Evolutionary conservation across 2,797 vertebrate genomes (phyloP), one percentile per base, ranked within the genome.

Genomic region (Adelosebastes latens): DNA sequence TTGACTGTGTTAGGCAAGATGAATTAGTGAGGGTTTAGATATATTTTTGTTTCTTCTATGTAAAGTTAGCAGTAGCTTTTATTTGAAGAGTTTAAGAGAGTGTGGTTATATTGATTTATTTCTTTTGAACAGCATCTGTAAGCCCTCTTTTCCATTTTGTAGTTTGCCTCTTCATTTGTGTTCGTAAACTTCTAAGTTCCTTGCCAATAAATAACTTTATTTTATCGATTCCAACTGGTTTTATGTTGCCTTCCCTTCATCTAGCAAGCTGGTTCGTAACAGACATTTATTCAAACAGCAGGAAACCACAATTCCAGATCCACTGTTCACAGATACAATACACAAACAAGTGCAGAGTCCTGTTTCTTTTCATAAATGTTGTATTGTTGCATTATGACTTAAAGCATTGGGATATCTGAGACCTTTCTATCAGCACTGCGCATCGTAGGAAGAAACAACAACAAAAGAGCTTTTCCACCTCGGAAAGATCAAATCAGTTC

Each of bases 401-500:
- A 72, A 49, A 75, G 53, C 59, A 20, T 3, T 12, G 27, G 64
- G 58, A 77, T 46, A 75, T 68, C 52, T 31, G 42, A 74, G 24
- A 72, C 34, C 22, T 64, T 64, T 82, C 16, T 55, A 62, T 75
- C 53, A 72, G 29, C 55, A 18, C 16, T 46, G 18, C 6, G 16
- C 42, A 46, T 46, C 16, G 16, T 46, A 46, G n/a, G 16, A 67
- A 29, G 61, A 74, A 16, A 83, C 5, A 36, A 69, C 31, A 79
- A 67, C 49, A 59, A 67, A 73, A 69, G 25, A 61, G 46, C 56
- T 73, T 88, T 72, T 85, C 81, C 59, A 65, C 80, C 77, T 81
- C 75, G 60, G 11, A 24, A 84, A 69, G 67, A 84, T 89, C 59
- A 91, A 84, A 86, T 78, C 39, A 72, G 77, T 73, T 79, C 52